Conservation (phyloP, 2,888 invertebrate species). For the Ganaspis brasiliensis region DNA sequence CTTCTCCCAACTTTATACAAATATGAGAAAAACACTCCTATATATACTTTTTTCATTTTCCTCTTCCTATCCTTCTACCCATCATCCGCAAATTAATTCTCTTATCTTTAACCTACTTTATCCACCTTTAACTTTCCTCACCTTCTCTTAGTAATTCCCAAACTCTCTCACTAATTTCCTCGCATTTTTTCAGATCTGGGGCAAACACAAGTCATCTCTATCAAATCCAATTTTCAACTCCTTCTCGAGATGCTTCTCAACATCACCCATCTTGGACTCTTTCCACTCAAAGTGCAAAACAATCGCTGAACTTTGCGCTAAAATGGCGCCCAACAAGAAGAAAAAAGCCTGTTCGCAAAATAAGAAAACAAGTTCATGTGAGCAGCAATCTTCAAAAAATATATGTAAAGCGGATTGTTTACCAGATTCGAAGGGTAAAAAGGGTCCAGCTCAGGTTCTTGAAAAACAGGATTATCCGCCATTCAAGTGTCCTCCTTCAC, state of each 20-base stretch:
- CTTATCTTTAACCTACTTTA: too few species aligned
- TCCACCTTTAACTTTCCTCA: too few species aligned
- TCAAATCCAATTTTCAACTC: background rate
- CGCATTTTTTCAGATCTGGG: background rate
- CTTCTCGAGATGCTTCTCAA: background rate
- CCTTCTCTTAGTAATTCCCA: too few species aligned
- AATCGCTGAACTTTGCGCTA: background rate
- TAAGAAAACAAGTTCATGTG: background rate
- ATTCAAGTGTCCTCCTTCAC: background rate
- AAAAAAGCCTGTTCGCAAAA: background rate
- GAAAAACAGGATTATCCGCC: conserved; percentile 30
- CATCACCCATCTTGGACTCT: background rate
- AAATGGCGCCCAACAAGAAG: conserved; percentile 44
- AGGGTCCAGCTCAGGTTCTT: too few species aligned
- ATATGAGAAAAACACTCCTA: too few species aligned
- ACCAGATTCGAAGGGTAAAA: background rate
- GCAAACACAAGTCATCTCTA: background rate
- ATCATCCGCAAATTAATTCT: too few species aligned
- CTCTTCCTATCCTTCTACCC: too few species aligned
- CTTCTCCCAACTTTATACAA: too few species aligned
- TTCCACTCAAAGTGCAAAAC: conserved; percentile 7
- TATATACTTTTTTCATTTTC: too few species aligned
- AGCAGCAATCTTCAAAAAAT: background rate
- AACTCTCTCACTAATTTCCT: too few species aligned
- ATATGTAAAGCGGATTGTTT: conserved; percentile 2